Conservation (phyloP, 2,113 vertebrate genomes). For the Boleophthalmus pectinirostris region DNA sequence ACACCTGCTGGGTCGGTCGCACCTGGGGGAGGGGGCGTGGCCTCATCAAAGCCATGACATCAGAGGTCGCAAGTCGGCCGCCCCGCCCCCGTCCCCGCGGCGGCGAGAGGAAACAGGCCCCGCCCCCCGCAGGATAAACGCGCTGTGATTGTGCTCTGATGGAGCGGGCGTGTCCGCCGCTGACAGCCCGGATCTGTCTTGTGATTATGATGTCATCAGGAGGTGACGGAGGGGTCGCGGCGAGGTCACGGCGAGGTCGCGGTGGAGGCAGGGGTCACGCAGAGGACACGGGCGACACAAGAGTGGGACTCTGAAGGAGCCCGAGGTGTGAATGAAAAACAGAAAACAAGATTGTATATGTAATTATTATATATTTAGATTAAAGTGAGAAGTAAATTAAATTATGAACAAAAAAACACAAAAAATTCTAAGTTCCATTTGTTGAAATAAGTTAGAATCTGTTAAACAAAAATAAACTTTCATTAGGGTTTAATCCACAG, state of each 20-base stretch:
- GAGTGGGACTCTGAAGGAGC: too few relatives aligned
- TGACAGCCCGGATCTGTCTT: slow-evolving; percentile 17
- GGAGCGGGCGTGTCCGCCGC: slow-evolving; percentile 6
- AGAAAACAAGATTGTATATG: too few relatives aligned
- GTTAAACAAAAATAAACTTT: too few relatives aligned
- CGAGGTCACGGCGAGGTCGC: slow-evolving; percentile 28
- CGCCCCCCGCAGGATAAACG: not conserved
- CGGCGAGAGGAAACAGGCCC: not conserved
- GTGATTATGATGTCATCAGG: slow-evolving; percentile 22
- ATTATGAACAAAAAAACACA: too few relatives aligned
- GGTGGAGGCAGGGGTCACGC: slow-evolving; percentile 8
- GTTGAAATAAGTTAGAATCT: too few relatives aligned
- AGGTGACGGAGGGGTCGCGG: slow-evolving; percentile 23
- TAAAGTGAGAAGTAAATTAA: too few relatives aligned
- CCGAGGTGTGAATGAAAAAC: too few relatives aligned
- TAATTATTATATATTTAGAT: too few relatives aligned
- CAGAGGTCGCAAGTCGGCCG: slow-evolving; percentile 34
- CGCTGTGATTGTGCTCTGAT: slow-evolving; percentile 21
- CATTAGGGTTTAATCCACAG: too few relatives aligned
- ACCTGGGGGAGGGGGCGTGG: slow-evolving; percentile 29
- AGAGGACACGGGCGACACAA: not conserved
- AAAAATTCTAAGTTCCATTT: too few relatives aligned
- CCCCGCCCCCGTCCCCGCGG: slow-evolving; percentile 22
- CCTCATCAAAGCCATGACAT: slow-evolving; percentile 50
- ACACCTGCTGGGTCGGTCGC: not conserved